Percentiles rank a stretch among this genome's conserved stretches.
phyloP scores from a whole-genome alignment of 30 jellyfish, hydroid and myxozoan genomes.

The Catostylus mosaicus region DNA sequence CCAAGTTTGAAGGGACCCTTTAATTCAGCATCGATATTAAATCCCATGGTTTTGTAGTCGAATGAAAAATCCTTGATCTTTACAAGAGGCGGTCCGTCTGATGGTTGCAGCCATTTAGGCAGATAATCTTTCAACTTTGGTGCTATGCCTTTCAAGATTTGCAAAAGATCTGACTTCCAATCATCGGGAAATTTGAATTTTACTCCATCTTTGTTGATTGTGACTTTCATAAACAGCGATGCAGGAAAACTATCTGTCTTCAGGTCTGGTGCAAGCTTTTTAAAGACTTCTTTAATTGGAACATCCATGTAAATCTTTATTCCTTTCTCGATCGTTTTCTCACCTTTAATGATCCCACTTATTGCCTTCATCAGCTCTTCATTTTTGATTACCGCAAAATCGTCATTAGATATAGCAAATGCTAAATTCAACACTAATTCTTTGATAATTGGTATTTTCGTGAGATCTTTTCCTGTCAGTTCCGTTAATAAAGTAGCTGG shows the following conservation, averaged over 20 bases:
- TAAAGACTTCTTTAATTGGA: slow-evolving; percentile 70
- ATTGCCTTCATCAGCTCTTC: slow-evolving; percentile 50
- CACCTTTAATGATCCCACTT: slow-evolving; percentile 33
- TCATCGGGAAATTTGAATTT: slow-evolving; percentile 74
- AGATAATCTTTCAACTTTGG: slow-evolving; percentile 72
- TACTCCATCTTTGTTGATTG: slow-evolving; percentile 51
- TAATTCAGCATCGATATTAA: slow-evolving; percentile 27
- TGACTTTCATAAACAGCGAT: slow-evolving; percentile 45
- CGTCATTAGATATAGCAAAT: slow-evolving; percentile 53
- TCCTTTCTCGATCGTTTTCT: slow-evolving; percentile 61
- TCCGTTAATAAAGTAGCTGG: slow-evolving; percentile 54
- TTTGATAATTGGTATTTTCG: slow-evolving; percentile 67
- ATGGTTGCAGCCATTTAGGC: slow-evolving; percentile 61
- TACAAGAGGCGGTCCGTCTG: slow-evolving; percentile 70
- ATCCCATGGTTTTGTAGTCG: slow-evolving; percentile 65
- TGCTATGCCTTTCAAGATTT: slow-evolving; percentile 65
- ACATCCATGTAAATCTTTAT: slow-evolving; percentile 45
- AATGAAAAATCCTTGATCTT: slow-evolving; percentile 56
- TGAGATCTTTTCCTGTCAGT: slow-evolving; percentile 69
- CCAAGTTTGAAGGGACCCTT: slow-evolving; percentile 70
- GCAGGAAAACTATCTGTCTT: slow-evolving; percentile 59
- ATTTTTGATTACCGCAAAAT: slow-evolving; percentile 51
- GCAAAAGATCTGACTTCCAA: slow-evolving; percentile 63
- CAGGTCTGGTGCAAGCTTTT: slow-evolving; percentile 54
- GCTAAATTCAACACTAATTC: slow-evolving; percentile 62